Conservation (phyloP, 2,888 invertebrate species). For the Drosophila limbata region DNA sequence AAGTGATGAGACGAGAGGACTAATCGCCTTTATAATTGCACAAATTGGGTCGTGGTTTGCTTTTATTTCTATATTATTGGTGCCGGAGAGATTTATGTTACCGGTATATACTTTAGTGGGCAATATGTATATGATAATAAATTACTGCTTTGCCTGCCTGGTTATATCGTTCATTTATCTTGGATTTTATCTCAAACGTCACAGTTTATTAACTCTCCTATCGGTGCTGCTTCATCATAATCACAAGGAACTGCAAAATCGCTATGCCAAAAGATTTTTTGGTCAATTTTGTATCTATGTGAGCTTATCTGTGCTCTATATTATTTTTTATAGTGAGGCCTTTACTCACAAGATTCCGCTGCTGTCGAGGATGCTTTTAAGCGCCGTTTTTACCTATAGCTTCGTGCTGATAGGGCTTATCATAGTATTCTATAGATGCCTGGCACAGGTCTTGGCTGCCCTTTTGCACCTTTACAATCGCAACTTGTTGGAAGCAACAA, state of each 20-base stretch:
- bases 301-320: conserved; percentile 19
- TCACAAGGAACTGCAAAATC: conserved; percentile 32
- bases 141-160: conserved; percentile 52
- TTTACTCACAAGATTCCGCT: neutral
- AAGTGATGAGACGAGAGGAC: conserved; percentile 22
- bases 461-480: conserved; percentile 56
- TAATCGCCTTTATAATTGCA: conserved; percentile 24
- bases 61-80: conserved; percentile 29
- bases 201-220: conserved; percentile 31
- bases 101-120: conserved; percentile 56
- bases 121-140: conserved; percentile 53
- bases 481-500: conserved; percentile 29
- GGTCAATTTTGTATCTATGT: conserved; percentile 37
- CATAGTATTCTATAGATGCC: conserved; percentile 54
- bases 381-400: conserved; percentile 32
- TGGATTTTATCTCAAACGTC: conserved; percentile 55
- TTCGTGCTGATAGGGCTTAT: conserved; percentile 63
- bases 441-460: conserved; percentile 53
- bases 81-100: conserved; percentile 26
- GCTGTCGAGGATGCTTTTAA: conserved; percentile 22
- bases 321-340: conserved; percentile 1
- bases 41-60: conserved; percentile 45
- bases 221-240: conserved; percentile 53
- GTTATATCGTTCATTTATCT: conserved; percentile 50
- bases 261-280: conserved; percentile 28